Evolutionary conservation across 1,140 invertebrate species (phyloP).

Genomic region (Euura saliciscinereae): DNA sequence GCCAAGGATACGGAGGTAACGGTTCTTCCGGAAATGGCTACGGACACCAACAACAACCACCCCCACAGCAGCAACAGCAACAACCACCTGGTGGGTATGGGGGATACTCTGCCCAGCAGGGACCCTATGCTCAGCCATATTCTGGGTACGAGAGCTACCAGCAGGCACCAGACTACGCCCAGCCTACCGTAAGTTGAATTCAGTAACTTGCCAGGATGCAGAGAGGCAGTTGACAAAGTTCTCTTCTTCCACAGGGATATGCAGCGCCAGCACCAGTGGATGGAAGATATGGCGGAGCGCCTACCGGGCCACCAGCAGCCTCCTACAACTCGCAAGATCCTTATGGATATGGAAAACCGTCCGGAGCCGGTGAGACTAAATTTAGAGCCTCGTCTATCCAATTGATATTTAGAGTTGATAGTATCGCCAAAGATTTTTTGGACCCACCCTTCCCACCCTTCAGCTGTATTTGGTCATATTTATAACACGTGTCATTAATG

Average conservation of each 20-base stretch:
- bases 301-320: slow-evolving; percentile 45
- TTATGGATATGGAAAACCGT: slow-evolving; percentile 56
- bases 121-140: slow-evolving; percentile 49
- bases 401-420: background rate
- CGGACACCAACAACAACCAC: slow-evolving; percentile 38
- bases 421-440: background rate
- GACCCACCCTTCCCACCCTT: background rate
- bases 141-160: slow-evolving; percentile 57
- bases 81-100: slow-evolving; percentile 32
- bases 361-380: slow-evolving; percentile 45
- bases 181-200: slow-evolving; percentile 47
- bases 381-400: background rate
- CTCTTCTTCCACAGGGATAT: slow-evolving; percentile 45
- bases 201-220: background rate
- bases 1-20: slow-evolving; percentile 51
- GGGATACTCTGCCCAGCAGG: background rate
- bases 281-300: slow-evolving; percentile 51
- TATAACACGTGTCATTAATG: slow-evolving; percentile 7
- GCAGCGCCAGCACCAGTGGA: slow-evolving; percentile 47
- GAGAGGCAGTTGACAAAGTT: background rate
- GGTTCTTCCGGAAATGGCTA: slow-evolving; percentile 44
- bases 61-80: slow-evolving; percentile 36
- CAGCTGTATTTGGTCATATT: background rate
- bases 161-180: slow-evolving; percentile 53
- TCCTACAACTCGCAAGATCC: slow-evolving; percentile 51